Conservation (phyloP, 1,140 invertebrate genomes). For the Luehdorfia chinensis region DNA sequence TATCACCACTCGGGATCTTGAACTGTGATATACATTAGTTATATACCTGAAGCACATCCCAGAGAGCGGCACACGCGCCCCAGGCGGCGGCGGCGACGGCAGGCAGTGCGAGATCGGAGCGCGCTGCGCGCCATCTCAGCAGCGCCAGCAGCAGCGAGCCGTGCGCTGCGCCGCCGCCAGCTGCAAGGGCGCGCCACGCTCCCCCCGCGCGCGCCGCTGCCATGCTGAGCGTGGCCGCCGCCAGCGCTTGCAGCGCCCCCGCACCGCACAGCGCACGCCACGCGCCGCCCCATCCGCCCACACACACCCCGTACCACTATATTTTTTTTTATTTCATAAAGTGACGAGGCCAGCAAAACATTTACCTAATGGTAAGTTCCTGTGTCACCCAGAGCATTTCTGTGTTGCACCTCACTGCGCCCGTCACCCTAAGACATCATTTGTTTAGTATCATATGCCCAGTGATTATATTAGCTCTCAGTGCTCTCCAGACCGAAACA, state of each 20-base stretch:
- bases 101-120: constrained; percentile 79
- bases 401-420: too few species aligned
- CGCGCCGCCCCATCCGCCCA: constrained; percentile 81
- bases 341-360: too few species aligned
- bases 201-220: constrained; percentile 80
- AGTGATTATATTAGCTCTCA: too few species aligned
- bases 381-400: too few species aligned
- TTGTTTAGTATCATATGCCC: too few species aligned
- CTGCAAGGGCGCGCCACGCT: constrained; percentile 78
- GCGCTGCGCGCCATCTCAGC: constrained; percentile 79
- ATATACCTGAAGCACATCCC: constrained; percentile 82
- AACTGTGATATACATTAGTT: too few species aligned
- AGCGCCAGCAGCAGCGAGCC: constrained; percentile 82
- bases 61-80: constrained; percentile 86
- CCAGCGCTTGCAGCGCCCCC: constrained; percentile 81
- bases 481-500: too few species aligned
- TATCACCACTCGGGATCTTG: too few species aligned
- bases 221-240: constrained; percentile 83
- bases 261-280: constrained; percentile 81
- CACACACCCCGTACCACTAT: constrained; percentile 78
- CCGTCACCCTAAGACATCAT: too few species aligned
- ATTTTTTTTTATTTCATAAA: too few species aligned
- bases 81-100: constrained; percentile 85
- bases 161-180: constrained; percentile 83
- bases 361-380: too few species aligned